phyloP scores from a whole-genome alignment of 2,797 vertebrate genomes.

The Smutsia temminckii region DNA sequence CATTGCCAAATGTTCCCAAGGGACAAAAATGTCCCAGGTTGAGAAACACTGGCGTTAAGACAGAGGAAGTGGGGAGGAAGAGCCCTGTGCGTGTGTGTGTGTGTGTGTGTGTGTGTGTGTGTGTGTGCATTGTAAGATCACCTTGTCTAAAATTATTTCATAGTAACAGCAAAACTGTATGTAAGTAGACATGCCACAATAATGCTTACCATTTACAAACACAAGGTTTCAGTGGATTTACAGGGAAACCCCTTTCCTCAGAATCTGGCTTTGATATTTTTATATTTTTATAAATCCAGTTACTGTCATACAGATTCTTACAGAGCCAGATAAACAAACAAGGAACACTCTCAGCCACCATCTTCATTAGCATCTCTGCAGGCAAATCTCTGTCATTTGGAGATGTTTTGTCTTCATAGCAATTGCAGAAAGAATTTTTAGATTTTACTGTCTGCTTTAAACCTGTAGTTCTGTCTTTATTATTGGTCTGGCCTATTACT shows the following conservation, averaged over 20 bases:
- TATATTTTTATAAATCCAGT: constrained; percentile 48
- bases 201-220: neutral
- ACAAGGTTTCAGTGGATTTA: constrained; percentile 39
- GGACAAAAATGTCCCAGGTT: neutral
- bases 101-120: too few relatives aligned
- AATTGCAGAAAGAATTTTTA: constrained; percentile 19
- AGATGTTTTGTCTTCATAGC: constrained; percentile 47
- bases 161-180: neutral
- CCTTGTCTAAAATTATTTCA: neutral
- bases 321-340: constrained; percentile 57
- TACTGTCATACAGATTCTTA: neutral
- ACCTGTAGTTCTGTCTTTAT: constrained; percentile 37
- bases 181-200: neutral
- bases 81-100: too few relatives aligned
- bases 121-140: neutral
- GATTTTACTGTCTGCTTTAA: constrained; percentile 13
- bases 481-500: neutral
- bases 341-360: neutral
- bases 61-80: accelerated
- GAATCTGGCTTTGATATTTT: neutral
- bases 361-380: constrained; percentile 68
- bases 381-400: constrained; percentile 26
- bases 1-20: neutral
- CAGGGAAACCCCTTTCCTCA: neutral
- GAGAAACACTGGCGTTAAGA: neutral